Evolutionary conservation across 2,113 vertebrate species (phyloP).

Genomic region (Symphodus melops): DNA sequence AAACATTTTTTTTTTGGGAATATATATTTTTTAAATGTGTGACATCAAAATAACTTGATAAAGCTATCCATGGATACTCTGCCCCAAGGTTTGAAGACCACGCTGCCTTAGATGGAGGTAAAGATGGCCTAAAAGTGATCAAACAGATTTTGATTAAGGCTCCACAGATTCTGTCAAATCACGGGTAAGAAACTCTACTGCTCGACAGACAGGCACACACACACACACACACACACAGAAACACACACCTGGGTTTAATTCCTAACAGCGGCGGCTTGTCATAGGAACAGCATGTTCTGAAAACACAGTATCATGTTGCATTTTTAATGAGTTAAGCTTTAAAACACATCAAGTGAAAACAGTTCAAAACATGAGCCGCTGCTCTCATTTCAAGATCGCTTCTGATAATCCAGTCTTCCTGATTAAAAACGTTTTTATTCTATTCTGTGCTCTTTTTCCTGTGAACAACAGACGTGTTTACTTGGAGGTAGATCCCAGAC

Average conservation of each 20-base stretch:
- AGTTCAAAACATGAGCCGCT: conserved; percentile 24
- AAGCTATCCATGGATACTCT: background rate
- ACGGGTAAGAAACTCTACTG: conserved; percentile 81
- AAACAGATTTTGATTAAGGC: conserved; percentile 86
- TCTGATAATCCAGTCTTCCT: conserved; percentile 15
- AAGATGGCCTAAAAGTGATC: conserved; percentile 90
- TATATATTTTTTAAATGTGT: background rate
- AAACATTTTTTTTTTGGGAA: background rate
- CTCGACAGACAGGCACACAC: background rate
- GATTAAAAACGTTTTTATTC: conserved; percentile 35
- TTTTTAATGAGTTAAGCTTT: conserved; percentile 62
- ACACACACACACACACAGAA: conserved; percentile 14
- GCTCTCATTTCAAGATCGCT: conserved; percentile 20
- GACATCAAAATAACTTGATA: background rate
- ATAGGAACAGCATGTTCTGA: conserved; percentile 59
- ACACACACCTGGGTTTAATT: conserved; percentile 67
- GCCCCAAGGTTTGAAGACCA: conserved; percentile 90
- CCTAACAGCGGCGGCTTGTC: conserved; percentile 43
- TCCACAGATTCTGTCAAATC: conserved; percentile 83
- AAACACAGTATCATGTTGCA: conserved; percentile 63
- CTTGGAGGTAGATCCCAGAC: conserved; percentile 93
- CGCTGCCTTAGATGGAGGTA: conserved; percentile 90
- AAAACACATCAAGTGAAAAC: conserved; percentile 42
- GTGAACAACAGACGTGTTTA: conserved; percentile 86
- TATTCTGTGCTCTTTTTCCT: conserved; percentile 6